Percentiles rank a stretch among this genome's conserved stretches.
Evolutionary conservation across 1,140 invertebrate species (phyloP).

Genomic region (Pomacea maculata): DNA sequence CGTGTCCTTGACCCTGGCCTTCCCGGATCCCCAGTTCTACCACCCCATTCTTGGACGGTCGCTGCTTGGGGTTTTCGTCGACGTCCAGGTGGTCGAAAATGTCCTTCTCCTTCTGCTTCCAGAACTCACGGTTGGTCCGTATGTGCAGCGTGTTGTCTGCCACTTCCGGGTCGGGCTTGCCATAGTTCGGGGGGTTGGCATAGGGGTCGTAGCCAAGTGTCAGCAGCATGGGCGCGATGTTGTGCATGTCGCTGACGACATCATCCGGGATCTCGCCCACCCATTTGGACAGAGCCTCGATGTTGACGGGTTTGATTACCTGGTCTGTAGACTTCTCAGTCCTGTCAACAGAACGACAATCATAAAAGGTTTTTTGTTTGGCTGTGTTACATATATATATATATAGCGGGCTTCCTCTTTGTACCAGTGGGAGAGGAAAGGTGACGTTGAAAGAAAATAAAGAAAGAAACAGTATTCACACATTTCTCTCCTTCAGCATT

Average conservation of each 20-base stretch:
- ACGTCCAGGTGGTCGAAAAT: conserved; percentile 32
- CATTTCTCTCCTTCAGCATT: too few relatives aligned
- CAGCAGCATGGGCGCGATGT: conserved; percentile 91
- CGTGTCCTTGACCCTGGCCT: neutral
- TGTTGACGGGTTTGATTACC: conserved; percentile 97
- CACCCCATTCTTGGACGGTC: neutral
- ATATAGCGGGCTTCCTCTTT: too few relatives aligned
- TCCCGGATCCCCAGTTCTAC: too few relatives aligned
- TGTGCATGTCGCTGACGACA: conserved; percentile 88
- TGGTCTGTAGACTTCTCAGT: conserved; percentile 98
- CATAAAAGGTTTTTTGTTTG: too few relatives aligned
- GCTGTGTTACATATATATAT: too few relatives aligned
- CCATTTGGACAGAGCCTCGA: conserved; percentile 97
- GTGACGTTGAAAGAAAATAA: too few relatives aligned
- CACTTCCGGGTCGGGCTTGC: conserved; percentile 84
- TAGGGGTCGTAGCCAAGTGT: conserved; percentile 92
- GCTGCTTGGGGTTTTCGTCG: neutral
- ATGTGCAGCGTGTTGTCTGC: conserved; percentile 80
- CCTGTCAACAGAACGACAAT: conserved; percentile 70
- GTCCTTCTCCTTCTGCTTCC: conserved; percentile 57
- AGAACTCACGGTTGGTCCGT: conserved; percentile 65
- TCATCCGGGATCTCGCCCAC: conserved; percentile 91
- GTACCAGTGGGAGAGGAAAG: too few relatives aligned
- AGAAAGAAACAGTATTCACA: too few relatives aligned
- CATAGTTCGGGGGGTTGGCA: conserved; percentile 93